Base-by-base conservation (phyloP, 2,888 invertebrate species). In the Melanostoma mellinum region DNA sequence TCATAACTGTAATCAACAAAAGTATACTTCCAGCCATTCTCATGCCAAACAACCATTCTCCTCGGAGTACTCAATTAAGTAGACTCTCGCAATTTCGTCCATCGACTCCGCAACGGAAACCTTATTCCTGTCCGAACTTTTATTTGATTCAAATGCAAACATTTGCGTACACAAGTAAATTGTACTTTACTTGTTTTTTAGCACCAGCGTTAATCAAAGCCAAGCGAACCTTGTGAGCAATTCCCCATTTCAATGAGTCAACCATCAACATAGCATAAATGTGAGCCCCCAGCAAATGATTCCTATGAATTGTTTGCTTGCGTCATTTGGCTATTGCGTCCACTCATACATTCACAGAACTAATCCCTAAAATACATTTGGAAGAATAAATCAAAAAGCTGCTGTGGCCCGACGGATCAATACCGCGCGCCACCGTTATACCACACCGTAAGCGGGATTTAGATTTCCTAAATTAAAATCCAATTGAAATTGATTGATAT, bases 401-500 rank as follows among this genome's bases (percentile, higher is more conserved):
- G n/a, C 48, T 8, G 32, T 10, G 32, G 69, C 10, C 36, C 8
- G 46, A 46, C 46, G 53, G 68, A 68, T 60, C 60, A 53, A 76
- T 55, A 48, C 10, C 10, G 6, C 35, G 10, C 52, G n/a, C 6
- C 44, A 52, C 55, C 63, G 3, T 20, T 9, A 5, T 44, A 42
- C 67, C 53, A 9, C 53, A 9, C 53, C 4, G n/a, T 9, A 33
- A 30, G 8, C 4, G 4, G 30, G 30, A 58, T 46, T 60, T 56
- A 48, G 50, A 71, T 71, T 77, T 63, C 6, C 52, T 48, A 63
- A 78, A 78, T 78, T 73, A 68, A 79, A 79, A 79, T 79, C 67
- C 73, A 68, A 74, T 79, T 68, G 74, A 61, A 79, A 74, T 63
- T 68, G 79, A 79, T 74, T 56, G 79, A 68, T 74, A 68, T 50